Evolutionary conservation across 1,140 invertebrate genomes (phyloP), one percentile per base, ranked within the genome.

Genomic region (Eupeodes corollae): DNA sequence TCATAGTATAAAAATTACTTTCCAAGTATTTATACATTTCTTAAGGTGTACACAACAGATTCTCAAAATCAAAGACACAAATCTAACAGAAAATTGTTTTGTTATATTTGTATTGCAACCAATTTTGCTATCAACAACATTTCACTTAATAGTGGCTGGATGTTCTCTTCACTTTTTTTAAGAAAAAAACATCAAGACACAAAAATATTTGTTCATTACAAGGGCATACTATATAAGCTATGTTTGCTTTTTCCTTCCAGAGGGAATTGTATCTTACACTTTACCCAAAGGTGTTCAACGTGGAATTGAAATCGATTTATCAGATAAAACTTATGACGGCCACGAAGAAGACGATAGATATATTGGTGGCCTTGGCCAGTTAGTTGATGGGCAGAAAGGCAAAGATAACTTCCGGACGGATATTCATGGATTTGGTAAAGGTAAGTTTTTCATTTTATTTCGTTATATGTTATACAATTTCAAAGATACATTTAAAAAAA

Each of bases 261-360:
- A 88, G 59, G 86, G 85, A 43, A 75, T 93, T 13, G 69, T 89
- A 2, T 82, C 81, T 5, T 94, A 94, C 70, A 78, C 79, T 19
- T 88, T 91, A 74, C 86, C 87, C 1, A 81, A 88, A 57, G 88
- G 88, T 14, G 73, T 79, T 52, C 73, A 75, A 37, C 82, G 91
- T 49, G 91, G 91, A 53, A 82, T 76, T 44, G 79, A 84, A 49
- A 80, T 89, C 54, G 86, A 94, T 62, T 79, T 96, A 39, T 88
- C 84, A 54, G 94, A 98, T 68, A 80, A 84, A 52, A 88, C 84
- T 35, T 98, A 97, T 72, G 94, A 98, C 68, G 93, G 94, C 16
- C 75, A 82, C 48, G 83, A 86, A 75, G 79, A 84, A 57, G 80
- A 78, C 6, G 78, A 76, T 40, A 73, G 75, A 53, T 76, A 93